phyloP scores from a whole-genome alignment of 2,113 vertebrate genomes.

The Antechinus stuartii region DNA sequence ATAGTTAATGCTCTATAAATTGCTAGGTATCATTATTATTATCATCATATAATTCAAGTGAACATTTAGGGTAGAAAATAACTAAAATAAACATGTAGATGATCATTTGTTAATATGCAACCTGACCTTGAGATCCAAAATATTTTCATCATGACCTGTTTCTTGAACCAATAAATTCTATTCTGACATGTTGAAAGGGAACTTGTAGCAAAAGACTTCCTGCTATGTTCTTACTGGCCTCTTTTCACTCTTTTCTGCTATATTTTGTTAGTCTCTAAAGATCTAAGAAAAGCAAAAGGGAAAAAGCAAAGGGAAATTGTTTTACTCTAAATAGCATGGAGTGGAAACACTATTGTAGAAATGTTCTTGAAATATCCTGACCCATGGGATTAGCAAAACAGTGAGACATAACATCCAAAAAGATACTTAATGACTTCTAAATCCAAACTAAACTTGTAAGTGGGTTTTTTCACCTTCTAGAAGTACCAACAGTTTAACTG shows the following conservation, averaged over 20 bases:
- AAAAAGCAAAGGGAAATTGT: not conserved
- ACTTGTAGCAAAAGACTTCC: not conserved
- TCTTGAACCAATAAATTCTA: not conserved
- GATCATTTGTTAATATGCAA: not conserved
- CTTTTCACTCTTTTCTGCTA: not conserved
- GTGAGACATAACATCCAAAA: not conserved
- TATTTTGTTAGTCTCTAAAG: slow-evolving; percentile 1
- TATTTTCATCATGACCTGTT: not conserved
- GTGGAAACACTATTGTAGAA: not conserved
- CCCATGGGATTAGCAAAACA: not conserved
- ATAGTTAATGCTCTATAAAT: not conserved
- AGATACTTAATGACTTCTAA: not conserved
- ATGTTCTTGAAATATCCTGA: not conserved
- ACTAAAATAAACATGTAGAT: not conserved
- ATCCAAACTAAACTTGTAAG: not conserved
- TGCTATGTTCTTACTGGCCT: not conserved
- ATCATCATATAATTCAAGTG: not conserved
- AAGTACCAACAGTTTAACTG: not conserved
- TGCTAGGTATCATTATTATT: not conserved
- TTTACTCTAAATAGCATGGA: not conserved
- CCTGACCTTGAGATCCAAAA: not conserved
- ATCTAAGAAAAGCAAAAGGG: not conserved
- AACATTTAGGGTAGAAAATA: not conserved
- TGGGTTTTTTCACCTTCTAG: not conserved
- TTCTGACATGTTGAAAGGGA: not conserved